Conservation (phyloP, 2,113 vertebrate genomes). For the Pogonocichla stellata region DNA sequence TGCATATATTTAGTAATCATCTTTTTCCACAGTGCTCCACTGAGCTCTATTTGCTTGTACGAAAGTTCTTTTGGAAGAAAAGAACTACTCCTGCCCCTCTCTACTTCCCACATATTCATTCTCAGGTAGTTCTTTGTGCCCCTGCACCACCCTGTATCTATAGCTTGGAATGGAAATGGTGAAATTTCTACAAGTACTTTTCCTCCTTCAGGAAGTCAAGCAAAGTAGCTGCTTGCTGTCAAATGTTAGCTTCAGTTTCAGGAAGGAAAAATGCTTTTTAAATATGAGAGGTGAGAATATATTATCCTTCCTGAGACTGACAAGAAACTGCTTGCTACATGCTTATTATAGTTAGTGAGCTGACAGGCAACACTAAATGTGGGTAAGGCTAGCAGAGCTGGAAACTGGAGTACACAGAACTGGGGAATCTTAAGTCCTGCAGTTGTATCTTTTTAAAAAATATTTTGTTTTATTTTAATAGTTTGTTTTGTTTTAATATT, state of each 20-base stretch:
- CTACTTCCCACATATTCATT: not conserved
- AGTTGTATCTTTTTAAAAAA: not conserved
- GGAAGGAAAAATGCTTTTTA: not conserved
- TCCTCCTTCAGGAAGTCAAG: not conserved
- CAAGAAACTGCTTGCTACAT: not conserved
- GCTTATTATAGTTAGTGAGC: not conserved
- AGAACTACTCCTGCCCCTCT: not conserved
- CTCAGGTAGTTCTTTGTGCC: not conserved
- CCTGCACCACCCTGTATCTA: fast-evolving
- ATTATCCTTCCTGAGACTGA: not conserved
- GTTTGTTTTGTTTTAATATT: too few species aligned
- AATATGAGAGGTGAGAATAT: not conserved
- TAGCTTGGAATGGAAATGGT: not conserved
- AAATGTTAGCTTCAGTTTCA: not conserved
- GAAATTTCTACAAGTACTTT: not conserved
- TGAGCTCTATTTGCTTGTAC: not conserved
- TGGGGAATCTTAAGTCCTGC: not conserved
- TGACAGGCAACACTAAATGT: not conserved
- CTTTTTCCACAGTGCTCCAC: not conserved
- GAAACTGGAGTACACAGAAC: not conserved
- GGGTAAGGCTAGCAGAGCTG: not conserved
- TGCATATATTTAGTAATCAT: not conserved
- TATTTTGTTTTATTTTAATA: too few species aligned
- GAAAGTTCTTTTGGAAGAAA: fast-evolving
- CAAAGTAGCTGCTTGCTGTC: not conserved